Evolutionary conservation across 1,140 invertebrate genomes (phyloP), one percentile per base, ranked within the genome.

Genomic region (Ylistrum balloti): DNA sequence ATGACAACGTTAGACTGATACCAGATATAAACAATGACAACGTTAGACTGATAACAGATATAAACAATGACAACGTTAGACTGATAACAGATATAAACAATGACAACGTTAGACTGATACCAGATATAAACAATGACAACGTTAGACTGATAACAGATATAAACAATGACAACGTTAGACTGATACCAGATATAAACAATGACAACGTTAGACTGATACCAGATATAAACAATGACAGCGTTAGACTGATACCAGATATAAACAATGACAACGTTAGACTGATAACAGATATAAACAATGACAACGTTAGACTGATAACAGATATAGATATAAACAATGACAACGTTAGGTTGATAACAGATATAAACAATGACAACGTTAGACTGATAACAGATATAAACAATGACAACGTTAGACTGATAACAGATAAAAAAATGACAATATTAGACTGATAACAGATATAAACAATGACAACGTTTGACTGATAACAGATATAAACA

Each of bases 151-250:
- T n/a, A n/a, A n/a, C n/a, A n/a, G n/a, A n/a, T n/a, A 85, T 15
- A 0, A 13, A 74, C 45, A 88, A 86, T n/a, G 87, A 33, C 89
- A 90, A 32, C 34, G 41, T 38, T n/a, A 86, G 15, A n/a, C 17
- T 90, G 9, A 87, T 32, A n/a, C n/a, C 3, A 90, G 87, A 32
- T 90, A 33, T 33, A 90, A n/a, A 86, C 28, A 34, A 32, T 17
- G 89, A 90, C 38, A 90, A 87, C 35, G 87, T 33, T 11, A 87
- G n/a, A 32, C n/a, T 90, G 0, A 85, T 45, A n/a, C n/a, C n/a
- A n/a, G n/a, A n/a, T n/a, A n/a, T n/a, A 32, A 88, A 90, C 32
- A 33, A n/a, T 90, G 48, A 90, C 87, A 86, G 88, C 2, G 87
- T 3, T 28, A 88, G 20, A 38, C 86, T 20, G 34, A 88, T 17